Percentiles rank a stretch among this genome's conserved stretches.
Conservation (phyloP, 2,888 invertebrate species). For the Parnassius smintheus region DNA sequence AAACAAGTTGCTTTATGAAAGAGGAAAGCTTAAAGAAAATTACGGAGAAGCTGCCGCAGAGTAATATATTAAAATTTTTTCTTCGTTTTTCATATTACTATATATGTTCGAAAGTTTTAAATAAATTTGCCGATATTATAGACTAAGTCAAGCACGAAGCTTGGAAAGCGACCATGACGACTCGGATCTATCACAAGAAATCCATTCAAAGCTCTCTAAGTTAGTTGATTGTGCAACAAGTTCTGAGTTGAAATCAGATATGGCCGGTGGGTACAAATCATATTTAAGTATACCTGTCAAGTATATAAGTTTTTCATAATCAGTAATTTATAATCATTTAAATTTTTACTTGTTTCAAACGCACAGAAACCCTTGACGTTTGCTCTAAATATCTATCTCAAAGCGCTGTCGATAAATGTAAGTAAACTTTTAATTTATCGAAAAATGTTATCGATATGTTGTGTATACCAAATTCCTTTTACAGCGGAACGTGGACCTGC, state of each 20-base stretch:
- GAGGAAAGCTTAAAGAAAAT: constrained; percentile 45
- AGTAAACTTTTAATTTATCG: constrained; percentile 35
- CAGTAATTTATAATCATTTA: neutral
- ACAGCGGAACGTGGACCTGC: constrained; percentile 63
- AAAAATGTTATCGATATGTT: neutral
- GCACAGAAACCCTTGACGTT: constrained; percentile 53
- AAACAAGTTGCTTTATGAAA: constrained; percentile 46
- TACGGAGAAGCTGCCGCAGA: constrained; percentile 51
- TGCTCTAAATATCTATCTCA: constrained; percentile 62
- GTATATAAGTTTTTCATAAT: neutral
- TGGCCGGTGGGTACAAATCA: constrained; percentile 46
- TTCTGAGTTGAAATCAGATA: constrained; percentile 48
- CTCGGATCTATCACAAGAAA: constrained; percentile 54
- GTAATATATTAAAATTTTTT: constrained; percentile 38
- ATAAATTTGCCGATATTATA: constrained; percentile 29
- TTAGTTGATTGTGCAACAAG: constrained; percentile 43
- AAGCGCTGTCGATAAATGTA: constrained; percentile 57
- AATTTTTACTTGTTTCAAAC: constrained; percentile 29
- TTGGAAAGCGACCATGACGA: constrained; percentile 60
- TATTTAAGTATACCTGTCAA: neutral
- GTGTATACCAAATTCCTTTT: neutral
- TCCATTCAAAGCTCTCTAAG: constrained; percentile 45
- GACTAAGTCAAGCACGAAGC: constrained; percentile 53
- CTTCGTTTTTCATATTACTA: neutral
- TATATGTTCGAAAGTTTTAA: no score